A percentile compares a stretch with the other conserved stretches of the same genome.
These are phyloP conservation scores for Adoxophyes honmai DNA, from an alignment of 1,140 invertebrate genomes.

Conservation along the genomic window DNA sequence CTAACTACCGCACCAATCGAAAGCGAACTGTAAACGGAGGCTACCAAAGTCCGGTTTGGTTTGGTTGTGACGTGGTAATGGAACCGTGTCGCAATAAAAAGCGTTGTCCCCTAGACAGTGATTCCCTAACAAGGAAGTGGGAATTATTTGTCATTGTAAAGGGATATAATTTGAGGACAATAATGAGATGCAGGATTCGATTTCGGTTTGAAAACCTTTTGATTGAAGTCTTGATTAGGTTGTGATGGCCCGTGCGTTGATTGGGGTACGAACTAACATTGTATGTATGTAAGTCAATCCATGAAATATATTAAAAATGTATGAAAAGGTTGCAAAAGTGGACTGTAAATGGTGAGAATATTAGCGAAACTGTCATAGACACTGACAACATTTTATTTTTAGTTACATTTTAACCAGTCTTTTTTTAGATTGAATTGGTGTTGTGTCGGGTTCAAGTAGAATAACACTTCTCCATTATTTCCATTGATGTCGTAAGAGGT, in stretches of 20 bases:
- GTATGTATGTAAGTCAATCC: too few relatives aligned
- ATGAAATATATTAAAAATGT: too few relatives aligned
- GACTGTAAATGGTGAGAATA: too few relatives aligned
- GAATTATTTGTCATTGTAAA: constrained; percentile 64
- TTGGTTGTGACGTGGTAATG: constrained; percentile 24
- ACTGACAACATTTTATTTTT: too few relatives aligned
- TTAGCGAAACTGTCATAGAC: too few relatives aligned
- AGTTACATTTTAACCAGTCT: too few relatives aligned
- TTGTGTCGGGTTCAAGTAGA: too few relatives aligned
- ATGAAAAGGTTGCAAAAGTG: too few relatives aligned
- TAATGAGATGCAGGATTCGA: constrained; percentile 71
- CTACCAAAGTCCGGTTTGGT: constrained; percentile 17
- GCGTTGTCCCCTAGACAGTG: constrained; percentile 43
- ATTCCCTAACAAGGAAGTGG: constrained; percentile 62
- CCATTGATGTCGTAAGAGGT: too few relatives aligned
- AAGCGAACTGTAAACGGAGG: constrained; percentile 17
- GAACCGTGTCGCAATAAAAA: constrained; percentile 46
- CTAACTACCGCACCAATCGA: constrained; percentile 15
- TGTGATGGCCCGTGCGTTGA: neutral
- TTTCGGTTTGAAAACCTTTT: constrained; percentile 1
- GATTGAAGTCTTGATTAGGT: neutral
- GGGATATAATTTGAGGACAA: constrained; percentile 58
- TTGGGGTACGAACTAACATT: neutral
- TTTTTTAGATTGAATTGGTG: too few relatives aligned
- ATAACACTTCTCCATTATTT: too few relatives aligned